Base-by-base conservation (phyloP, 2,797 vertebrate genomes). In the Lagocephalus sceleratus region DNA sequence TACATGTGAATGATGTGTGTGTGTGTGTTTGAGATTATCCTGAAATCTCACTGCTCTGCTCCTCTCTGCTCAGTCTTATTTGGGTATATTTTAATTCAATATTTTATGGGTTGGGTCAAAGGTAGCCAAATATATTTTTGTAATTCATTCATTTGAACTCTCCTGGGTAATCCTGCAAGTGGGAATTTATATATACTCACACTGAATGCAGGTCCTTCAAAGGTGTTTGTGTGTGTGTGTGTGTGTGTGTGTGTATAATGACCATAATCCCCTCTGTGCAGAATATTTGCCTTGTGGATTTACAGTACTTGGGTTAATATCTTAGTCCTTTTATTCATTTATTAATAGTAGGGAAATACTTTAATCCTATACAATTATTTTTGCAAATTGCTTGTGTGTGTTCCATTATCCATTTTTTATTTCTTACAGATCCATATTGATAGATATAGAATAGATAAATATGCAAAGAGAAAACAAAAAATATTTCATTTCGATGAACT, bases 361-460 rank as follows among this genome's bases (percentile, higher is more conserved):
- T 81, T 51, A 35, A 60, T 49, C 70, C 55, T 61, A 60, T 71
- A 71, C 64, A 77, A 63, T 47, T 59, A 61, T 65, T 57, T 70
- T 40, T 68, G 38, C 47, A 22, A 75, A 68, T 51, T 68, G 64
- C 78, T 60, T 58, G 56, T 78, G 70, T 74, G 59, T 78, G 60
- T 56, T n/a, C n/a, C n/a, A n/a, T n/a, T n/a, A n/a, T n/a, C n/a
- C n/a, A n/a, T n/a, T n/a, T n/a, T n/a, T n/a, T n/a, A n/a, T n/a
- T n/a, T n/a, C n/a, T n/a, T n/a, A n/a, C n/a, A n/a, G n/a, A n/a
- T n/a, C n/a, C n/a, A n/a, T n/a, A n/a, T n/a, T n/a, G n/a, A n/a
- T n/a, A n/a, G n/a, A n/a, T n/a, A n/a, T 53, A 76, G 75, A 78
- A 81, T 25, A 25, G 4, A 25, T 25, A 71, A 72, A 81, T 41